phyloP scores from a whole-genome alignment of 2,888 invertebrate genomes.

The Clunio marinus region DNA sequence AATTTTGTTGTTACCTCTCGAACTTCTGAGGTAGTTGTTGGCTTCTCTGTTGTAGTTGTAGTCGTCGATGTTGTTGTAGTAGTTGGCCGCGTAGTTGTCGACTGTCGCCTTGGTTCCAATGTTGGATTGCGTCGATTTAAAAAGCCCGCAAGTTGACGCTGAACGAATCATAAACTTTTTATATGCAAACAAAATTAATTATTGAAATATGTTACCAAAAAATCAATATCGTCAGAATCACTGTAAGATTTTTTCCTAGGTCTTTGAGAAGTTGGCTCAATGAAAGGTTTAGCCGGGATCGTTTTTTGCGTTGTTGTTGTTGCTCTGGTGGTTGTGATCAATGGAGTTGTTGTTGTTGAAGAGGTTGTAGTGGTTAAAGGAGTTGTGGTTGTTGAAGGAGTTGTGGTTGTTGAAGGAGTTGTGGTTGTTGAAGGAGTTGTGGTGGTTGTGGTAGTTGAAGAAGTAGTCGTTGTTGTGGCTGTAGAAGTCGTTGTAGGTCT shows the following conservation, averaged over 20 bases:
- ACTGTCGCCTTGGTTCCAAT: slow-evolving; percentile 40
- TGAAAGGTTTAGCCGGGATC: slow-evolving; percentile 40
- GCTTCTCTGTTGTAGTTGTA: slow-evolving; percentile 39
- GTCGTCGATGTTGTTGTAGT: slow-evolving; percentile 41
- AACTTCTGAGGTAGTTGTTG: slow-evolving; percentile 5
- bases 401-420: slow-evolving; percentile 49
- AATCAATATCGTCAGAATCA: slow-evolving; percentile 57
- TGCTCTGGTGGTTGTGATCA: slow-evolving; percentile 46
- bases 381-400: slow-evolving; percentile 41
- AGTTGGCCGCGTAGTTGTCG: slow-evolving; percentile 45
- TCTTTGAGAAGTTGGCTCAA: too few species aligned
- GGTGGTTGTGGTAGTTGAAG: slow-evolving; percentile 45
- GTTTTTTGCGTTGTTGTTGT: slow-evolving; percentile 48
- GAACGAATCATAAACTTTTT: slow-evolving; percentile 3
- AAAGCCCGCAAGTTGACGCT: slow-evolving; percentile 40
- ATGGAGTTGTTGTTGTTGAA: slow-evolving; percentile 45
- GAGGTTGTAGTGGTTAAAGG: slow-evolving; percentile 32
- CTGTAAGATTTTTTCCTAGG: slow-evolving; percentile 52
- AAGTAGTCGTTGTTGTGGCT: slow-evolving; percentile 43
- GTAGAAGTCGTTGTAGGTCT: not conserved
- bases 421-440: slow-evolving; percentile 48
- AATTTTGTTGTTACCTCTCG: not conserved
- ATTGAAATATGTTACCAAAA: slow-evolving; percentile 55
- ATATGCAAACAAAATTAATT: not conserved
- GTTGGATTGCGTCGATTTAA: slow-evolving; percentile 1